Conservation (phyloP, 2,888 invertebrate species). For the Lissocephala sabroskyi region DNA sequence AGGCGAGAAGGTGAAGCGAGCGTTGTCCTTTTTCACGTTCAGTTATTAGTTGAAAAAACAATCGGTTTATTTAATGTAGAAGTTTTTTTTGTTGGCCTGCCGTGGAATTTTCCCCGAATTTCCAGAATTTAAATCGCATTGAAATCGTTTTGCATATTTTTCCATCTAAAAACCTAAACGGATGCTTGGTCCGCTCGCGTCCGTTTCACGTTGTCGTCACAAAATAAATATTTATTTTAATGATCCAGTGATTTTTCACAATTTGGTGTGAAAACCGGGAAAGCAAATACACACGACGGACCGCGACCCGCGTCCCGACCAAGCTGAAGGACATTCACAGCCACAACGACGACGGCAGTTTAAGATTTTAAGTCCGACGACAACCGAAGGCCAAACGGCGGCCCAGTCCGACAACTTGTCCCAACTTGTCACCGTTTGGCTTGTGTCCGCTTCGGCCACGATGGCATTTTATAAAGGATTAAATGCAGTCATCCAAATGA, state of each 20-base stretch:
- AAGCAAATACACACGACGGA: conserved; percentile 25
- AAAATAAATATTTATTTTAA: conserved; percentile 56
- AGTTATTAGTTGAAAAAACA: too few relatives aligned
- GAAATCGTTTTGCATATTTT: too few relatives aligned
- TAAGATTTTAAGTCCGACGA: too few relatives aligned
- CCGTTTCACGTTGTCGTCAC: conserved; percentile 8
- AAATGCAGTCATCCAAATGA: conserved; percentile 16
- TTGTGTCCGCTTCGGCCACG: too few relatives aligned
- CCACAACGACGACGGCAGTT: too few relatives aligned
- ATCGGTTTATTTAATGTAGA: too few relatives aligned
- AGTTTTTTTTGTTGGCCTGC: too few relatives aligned
- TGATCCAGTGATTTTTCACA: conserved; percentile 49
- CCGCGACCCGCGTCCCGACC: conserved; percentile 2
- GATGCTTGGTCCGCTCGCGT: too few relatives aligned
- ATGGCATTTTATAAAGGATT: conserved; percentile 28
- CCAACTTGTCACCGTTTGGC: conserved; percentile 4
- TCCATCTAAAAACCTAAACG: conserved; percentile 57
- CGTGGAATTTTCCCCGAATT: too few relatives aligned
- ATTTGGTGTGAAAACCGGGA: conserved; percentile 47
- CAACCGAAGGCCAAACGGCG: conserved; percentile 39
- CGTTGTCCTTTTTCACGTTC: too few relatives aligned
- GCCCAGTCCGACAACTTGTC: conserved; percentile 16
- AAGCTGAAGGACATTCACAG: conserved; percentile 16
- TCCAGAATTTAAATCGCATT: too few relatives aligned
- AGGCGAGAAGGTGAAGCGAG: too few relatives aligned